These are phyloP conservation scores for Diadromus collaris DNA, from an alignment of 2,888 invertebrate genomes.

Conservation along the genomic window DNA sequence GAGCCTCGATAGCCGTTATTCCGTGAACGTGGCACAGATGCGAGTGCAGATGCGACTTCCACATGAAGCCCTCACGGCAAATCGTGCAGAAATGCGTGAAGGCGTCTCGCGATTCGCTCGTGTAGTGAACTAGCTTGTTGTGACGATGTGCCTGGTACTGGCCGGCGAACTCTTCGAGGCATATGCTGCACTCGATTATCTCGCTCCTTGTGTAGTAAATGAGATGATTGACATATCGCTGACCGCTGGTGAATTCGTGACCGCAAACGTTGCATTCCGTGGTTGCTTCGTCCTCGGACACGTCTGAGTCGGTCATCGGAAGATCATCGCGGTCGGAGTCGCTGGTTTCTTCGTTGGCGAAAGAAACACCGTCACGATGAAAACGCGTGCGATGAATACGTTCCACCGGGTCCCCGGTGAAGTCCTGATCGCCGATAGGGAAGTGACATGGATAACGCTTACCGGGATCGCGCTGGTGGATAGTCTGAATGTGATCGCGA, in stretches of 20 bases:
- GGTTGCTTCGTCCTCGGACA: not conserved
- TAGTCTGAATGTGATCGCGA: conserved; percentile 54
- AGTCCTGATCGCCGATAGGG: conserved; percentile 68
- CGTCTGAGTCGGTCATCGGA: not conserved
- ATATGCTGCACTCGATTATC: conserved; percentile 60
- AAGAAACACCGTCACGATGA: conserved; percentile 51
- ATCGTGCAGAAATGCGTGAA: conserved; percentile 62
- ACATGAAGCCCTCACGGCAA: conserved; percentile 68
- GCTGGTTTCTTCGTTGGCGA: not conserved
- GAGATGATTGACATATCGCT: conserved; percentile 65
- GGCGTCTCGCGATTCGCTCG: conserved; percentile 35
- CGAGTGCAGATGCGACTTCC: conserved; percentile 65
- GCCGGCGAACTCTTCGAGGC: conserved; percentile 61
- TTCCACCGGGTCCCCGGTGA: conserved; percentile 48
- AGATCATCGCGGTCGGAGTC: not conserved
- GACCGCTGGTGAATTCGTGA: conserved; percentile 63
- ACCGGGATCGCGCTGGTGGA: conserved; percentile 54
- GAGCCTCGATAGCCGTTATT: not conserved
- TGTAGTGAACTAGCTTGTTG: conserved; percentile 64
- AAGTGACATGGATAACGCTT: conserved; percentile 55
- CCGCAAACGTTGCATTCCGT: conserved; percentile 64
- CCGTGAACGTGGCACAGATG: conserved; percentile 69
- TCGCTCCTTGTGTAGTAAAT: conserved; percentile 65
- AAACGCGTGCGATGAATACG: conserved; percentile 68
- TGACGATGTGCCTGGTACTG: conserved; percentile 67